phyloP scores from a whole-genome alignment of 2,888 invertebrate genomes.

The Agrochola lychnidis region DNA sequence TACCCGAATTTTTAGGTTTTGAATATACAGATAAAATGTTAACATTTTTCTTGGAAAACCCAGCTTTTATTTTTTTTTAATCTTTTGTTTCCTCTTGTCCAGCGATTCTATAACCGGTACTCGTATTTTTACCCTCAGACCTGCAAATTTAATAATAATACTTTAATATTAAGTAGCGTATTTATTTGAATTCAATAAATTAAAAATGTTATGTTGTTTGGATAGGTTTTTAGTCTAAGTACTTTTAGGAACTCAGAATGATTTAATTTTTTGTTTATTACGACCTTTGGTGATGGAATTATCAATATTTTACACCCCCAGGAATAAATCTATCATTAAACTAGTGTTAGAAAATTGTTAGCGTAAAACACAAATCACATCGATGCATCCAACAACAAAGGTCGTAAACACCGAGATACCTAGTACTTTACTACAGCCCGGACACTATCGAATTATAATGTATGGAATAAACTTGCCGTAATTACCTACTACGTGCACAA shows the following conservation, averaged over 20 bases:
- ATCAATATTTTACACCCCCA: conserved; percentile 10
- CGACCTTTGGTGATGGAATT: conserved; percentile 11
- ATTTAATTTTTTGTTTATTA: conserved; percentile 14
- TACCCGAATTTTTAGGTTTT: conserved; percentile 3
- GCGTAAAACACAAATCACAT: conserved; percentile 11
- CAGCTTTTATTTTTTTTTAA: conserved; percentile 6
- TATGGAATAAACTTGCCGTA: conserved; percentile 20
- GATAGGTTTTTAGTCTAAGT: conserved; percentile 14
- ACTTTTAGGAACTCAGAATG: conserved; percentile 14
- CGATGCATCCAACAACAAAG: conserved; percentile 12
- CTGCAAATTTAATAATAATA: conserved; percentile 11
- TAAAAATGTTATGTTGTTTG: conserved; percentile 10
- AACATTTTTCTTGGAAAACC: conserved; percentile 7
- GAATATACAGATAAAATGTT: conserved; percentile 15
- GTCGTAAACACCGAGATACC: neutral
- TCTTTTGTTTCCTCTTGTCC: conserved; percentile 13
- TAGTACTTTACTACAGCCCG: conserved; percentile 15
- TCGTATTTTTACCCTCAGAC: conserved; percentile 12
- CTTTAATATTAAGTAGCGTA: conserved; percentile 6
- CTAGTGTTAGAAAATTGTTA: conserved; percentile 11
- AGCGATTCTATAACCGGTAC: conserved; percentile 15
- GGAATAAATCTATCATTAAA: conserved; percentile 11
- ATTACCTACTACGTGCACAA: conserved; percentile 19
- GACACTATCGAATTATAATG: conserved; percentile 14
- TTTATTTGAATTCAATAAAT: conserved; percentile 14